Conservation (phyloP, 2,113 vertebrate species). For the Oryzias curvinotus region DNA sequence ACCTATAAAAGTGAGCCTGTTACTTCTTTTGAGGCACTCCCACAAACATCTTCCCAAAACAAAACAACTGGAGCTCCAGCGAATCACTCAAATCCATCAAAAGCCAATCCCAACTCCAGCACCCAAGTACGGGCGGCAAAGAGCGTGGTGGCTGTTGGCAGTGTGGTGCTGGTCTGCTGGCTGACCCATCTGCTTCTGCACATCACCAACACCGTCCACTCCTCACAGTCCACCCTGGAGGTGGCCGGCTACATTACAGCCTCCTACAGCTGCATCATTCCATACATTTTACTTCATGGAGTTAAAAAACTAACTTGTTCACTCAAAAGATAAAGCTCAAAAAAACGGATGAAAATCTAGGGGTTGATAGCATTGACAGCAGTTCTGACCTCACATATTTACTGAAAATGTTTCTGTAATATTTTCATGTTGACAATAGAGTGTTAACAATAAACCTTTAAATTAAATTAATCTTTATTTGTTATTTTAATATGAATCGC, state of each 20-base stretch:
- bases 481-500: too few species aligned
- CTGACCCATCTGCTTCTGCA: slow-evolving; percentile 71
- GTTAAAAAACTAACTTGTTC: slow-evolving; percentile 70
- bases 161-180: slow-evolving; percentile 77
- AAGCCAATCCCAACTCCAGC: slow-evolving; percentile 22
- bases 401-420: not conserved
- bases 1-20: not conserved
- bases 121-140: slow-evolving; percentile 75
- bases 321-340: slow-evolving; percentile 35
- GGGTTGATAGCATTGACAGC: not conserved
- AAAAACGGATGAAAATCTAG: not conserved
- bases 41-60: not conserved
- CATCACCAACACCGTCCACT: slow-evolving; percentile 67
- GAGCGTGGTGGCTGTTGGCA: slow-evolving; percentile 76
- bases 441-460: too few species aligned
- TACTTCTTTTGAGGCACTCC: not conserved
- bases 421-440: too few species aligned
- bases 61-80: not conserved
- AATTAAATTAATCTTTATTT: too few species aligned
- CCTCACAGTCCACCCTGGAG: slow-evolving; percentile 58
- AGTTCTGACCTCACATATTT: not conserved
- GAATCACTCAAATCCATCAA: slow-evolving; percentile 20
- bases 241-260: slow-evolving; percentile 71
- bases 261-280: slow-evolving; percentile 75
- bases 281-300: slow-evolving; percentile 76